Percentiles rank a stretch among this genome's conserved stretches.
These are phyloP conservation scores for Lophotriccus pileatus DNA, from an alignment of 2,797 vertebrate species.

Conservation along the genomic window DNA sequence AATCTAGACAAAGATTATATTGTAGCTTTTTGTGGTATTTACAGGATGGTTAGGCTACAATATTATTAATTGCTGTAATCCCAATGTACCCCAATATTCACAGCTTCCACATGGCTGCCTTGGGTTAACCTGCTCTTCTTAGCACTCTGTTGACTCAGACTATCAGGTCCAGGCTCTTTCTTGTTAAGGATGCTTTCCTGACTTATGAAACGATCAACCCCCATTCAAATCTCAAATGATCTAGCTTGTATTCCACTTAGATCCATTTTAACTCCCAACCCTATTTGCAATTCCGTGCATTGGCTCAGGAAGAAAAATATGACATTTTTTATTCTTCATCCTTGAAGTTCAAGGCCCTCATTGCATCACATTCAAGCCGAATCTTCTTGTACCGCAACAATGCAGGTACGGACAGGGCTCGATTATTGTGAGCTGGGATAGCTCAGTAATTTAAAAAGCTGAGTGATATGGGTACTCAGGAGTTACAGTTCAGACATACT, in stretches of 20 bases:
- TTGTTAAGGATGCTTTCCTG: background rate
- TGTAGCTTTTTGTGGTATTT: background rate
- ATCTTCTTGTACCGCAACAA: background rate
- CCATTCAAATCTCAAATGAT: background rate
- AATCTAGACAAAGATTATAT: background rate
- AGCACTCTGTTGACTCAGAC: background rate
- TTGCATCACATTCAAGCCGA: background rate
- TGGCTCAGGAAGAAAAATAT: background rate
- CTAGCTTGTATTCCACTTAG: background rate
- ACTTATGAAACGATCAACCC: background rate
- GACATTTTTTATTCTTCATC: background rate
- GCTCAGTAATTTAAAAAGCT: background rate
- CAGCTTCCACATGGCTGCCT: background rate
- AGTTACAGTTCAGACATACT: background rate
- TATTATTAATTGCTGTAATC: background rate
- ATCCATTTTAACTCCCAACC: background rate
- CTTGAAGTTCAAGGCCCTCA: background rate
- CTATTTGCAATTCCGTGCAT: background rate
- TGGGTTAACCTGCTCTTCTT: background rate
- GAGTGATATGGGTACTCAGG: fast-evolving
- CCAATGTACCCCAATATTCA: background rate
- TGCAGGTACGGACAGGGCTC: background rate
- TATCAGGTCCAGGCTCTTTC: background rate
- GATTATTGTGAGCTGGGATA: background rate
- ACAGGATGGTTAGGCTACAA: background rate